Conservation (phyloP, 1,140 invertebrate genomes). For the Penaeus indicus region DNA sequence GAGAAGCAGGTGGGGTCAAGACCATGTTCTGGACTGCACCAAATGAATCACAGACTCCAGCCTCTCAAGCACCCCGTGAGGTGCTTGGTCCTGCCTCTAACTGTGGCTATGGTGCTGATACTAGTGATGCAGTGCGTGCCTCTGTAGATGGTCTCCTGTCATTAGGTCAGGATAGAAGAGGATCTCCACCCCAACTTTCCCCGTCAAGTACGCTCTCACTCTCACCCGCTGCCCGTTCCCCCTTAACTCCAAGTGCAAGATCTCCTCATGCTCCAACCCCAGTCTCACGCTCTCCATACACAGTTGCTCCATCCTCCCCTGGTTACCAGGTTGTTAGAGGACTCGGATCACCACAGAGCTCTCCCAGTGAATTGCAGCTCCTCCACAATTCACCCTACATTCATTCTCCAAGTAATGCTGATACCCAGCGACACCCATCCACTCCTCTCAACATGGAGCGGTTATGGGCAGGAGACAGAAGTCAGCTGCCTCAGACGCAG, state of each 20-base stretch:
- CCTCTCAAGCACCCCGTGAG: constrained; percentile 50
- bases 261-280: constrained; percentile 61
- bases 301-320: constrained; percentile 53
- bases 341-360: constrained; percentile 44
- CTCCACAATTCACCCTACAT: constrained; percentile 63
- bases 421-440: constrained; percentile 66
- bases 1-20: constrained; percentile 88
- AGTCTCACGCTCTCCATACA: constrained; percentile 56
- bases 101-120: constrained; percentile 53
- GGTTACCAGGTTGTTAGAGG: constrained; percentile 45
- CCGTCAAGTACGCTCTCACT: constrained; percentile 58
- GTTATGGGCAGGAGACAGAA: constrained; percentile 88
- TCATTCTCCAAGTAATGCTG: constrained; percentile 62
- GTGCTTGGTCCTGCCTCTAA: constrained; percentile 63
- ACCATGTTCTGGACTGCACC: constrained; percentile 88
- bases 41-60: constrained; percentile 54
- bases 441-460: constrained; percentile 90
- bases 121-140: constrained; percentile 76
- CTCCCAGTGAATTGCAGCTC: constrained; percentile 35
- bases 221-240: constrained; percentile 60
- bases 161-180: constrained; percentile 76
- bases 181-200: constrained; percentile 63
- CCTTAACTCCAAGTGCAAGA: constrained; percentile 49
- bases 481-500: constrained; percentile 78
- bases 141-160: constrained; percentile 86